A percentile compares a stretch with the other conserved stretches of the same genome.
Evolutionary conservation across 2,888 invertebrate species (phyloP).

Genomic region (Cheilosia variabilis): DNA sequence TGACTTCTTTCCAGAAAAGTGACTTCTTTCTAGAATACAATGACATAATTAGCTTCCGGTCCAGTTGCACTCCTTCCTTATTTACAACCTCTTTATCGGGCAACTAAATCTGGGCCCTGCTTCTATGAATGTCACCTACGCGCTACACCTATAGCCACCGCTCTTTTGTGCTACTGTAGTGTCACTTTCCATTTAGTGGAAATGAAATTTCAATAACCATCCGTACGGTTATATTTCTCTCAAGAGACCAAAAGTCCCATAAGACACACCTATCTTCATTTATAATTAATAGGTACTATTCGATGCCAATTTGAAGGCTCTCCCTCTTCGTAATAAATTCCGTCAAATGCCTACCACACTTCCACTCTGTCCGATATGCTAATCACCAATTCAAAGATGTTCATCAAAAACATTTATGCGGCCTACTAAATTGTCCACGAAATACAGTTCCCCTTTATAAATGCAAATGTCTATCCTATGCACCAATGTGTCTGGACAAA

Average conservation of each 20-base stretch:
- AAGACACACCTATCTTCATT: not conserved
- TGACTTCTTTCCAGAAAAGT: too few relatives aligned
- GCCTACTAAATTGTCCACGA: slow-evolving; percentile 10
- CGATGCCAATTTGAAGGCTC: not conserved
- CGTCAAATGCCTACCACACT: not conserved
- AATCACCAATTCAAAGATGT: not conserved
- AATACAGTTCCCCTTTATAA: not conserved
- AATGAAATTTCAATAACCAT: not conserved
- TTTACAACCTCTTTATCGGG: too few relatives aligned
- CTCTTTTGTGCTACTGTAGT: too few relatives aligned
- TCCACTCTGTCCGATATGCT: not conserved
- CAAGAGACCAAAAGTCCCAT: not conserved
- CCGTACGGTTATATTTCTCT: not conserved
- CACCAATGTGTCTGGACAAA: not conserved
- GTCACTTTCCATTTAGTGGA: too few relatives aligned
- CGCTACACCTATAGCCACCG: too few relatives aligned
- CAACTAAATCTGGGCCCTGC: too few relatives aligned
- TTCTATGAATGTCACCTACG: too few relatives aligned
- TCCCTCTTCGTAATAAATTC: not conserved
- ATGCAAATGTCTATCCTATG: slow-evolving; percentile 25
- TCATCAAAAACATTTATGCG: not conserved
- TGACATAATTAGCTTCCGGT: too few relatives aligned
- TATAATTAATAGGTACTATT: not conserved
- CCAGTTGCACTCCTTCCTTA: too few relatives aligned
- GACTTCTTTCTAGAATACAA: too few relatives aligned